Evolutionary conservation across 2,113 vertebrate genomes (phyloP).

Genomic region (Indri indri): DNA sequence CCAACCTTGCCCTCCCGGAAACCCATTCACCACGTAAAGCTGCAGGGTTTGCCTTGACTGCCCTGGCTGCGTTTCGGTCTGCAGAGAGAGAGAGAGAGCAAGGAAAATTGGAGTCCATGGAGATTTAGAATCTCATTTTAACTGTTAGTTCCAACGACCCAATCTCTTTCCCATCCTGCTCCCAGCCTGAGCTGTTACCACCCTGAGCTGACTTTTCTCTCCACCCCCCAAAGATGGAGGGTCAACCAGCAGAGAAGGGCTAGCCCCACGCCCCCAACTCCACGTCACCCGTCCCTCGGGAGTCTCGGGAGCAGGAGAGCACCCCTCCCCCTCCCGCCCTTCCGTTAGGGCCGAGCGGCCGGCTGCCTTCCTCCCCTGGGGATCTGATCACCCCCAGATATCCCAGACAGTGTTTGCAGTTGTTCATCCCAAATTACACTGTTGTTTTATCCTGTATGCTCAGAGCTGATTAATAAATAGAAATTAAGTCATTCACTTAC

Average conservation of each 20-base stretch:
- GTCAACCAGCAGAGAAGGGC: not conserved
- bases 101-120: not conserved
- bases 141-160: not conserved
- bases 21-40: not conserved
- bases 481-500: slow-evolving; percentile 32
- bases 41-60: not conserved
- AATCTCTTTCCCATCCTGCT: not conserved
- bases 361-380: not conserved
- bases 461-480: slow-evolving; percentile 26
- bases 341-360: not conserved
- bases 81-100: not conserved
- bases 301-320: not conserved
- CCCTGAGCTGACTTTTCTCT: not conserved
- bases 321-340: not conserved
- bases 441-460: slow-evolving; percentile 10
- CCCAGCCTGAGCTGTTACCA: not conserved
- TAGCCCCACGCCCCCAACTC: not conserved
- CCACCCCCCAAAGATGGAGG: not conserved
- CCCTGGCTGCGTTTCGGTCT: not conserved
- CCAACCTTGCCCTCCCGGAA: not conserved
- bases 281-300: not conserved
- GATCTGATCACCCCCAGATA: not conserved
- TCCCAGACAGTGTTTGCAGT: not conserved
- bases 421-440: not conserved
- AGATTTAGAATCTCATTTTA: not conserved